Evolutionary conservation across 2,113 vertebrate genomes (phyloP).

Genomic region (Laterallus jamaicensis): DNA sequence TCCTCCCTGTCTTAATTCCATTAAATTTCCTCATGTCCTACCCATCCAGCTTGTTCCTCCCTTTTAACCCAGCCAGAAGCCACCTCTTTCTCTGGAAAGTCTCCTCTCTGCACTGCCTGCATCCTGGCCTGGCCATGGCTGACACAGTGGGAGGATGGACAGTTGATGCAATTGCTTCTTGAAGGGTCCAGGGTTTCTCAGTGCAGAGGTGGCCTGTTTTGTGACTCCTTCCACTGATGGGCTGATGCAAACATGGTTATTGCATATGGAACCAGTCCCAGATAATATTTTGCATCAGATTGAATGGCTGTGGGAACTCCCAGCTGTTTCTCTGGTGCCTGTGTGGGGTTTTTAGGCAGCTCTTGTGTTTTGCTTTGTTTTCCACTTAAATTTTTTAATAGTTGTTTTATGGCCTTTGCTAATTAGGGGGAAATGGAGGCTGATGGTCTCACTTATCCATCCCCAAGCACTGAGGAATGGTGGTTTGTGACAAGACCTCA

Average conservation of each 20-base stretch:
- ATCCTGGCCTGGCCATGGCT: neutral
- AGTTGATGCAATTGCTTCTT: neutral
- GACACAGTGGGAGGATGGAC: neutral
- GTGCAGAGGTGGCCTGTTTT: neutral
- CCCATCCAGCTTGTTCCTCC: neutral
- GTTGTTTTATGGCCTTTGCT: neutral
- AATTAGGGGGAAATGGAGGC: neutral
- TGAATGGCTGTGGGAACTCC: accelerated
- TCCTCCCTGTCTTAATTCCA: slow-evolving; percentile 5
- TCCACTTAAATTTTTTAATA: neutral
- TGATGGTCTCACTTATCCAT: accelerated
- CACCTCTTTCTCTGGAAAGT: neutral
- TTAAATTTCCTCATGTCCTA: neutral
- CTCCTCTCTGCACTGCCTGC: neutral
- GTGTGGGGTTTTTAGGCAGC: neutral
- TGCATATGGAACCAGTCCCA: neutral
- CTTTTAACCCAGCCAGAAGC: neutral
- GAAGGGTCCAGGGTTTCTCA: neutral
- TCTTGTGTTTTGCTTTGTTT: neutral
- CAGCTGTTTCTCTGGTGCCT: neutral
- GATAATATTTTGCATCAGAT: neutral
- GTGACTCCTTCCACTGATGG: neutral
- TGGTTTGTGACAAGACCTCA: neutral
- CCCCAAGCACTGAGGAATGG: neutral
- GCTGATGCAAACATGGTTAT: neutral